These are phyloP conservation scores for Coelopa pilipes DNA, from an alignment of 2,888 invertebrate species.

Conservation along the genomic window DNA sequence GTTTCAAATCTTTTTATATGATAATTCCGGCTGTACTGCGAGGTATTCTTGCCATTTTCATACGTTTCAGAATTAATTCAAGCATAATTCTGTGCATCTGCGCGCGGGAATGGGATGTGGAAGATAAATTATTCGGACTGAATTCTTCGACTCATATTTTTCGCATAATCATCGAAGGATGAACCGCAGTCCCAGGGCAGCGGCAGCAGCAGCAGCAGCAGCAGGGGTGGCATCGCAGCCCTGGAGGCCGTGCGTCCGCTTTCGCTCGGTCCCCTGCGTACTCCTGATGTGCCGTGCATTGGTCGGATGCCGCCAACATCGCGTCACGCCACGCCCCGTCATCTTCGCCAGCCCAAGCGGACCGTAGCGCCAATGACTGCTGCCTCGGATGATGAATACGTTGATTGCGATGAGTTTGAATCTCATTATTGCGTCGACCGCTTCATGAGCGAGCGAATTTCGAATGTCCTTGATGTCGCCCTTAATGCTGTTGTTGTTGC, in stretches of 20 bases:
- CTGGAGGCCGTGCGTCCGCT: no score
- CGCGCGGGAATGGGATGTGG: neutral
- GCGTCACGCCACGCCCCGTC: neutral
- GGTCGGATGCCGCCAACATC: neutral
- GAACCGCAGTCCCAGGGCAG: neutral
- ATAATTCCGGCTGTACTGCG: neutral
- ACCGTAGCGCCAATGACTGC: neutral
- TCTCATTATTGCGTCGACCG: constrained; percentile 26
- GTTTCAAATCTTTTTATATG: neutral
- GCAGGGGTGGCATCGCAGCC: no score
- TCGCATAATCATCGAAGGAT: constrained; percentile 32
- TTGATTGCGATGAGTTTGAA: constrained; percentile 32
- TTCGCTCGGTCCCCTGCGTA: no score
- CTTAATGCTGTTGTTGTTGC: no score
- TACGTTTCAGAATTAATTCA: neutral
- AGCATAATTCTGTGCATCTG: neutral
- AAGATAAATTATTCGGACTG: constrained; percentile 35
- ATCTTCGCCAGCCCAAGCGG: constrained; percentile 1
- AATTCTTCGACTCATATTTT: constrained; percentile 25
- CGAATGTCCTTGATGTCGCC: neutral
- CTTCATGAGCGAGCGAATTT: constrained; percentile 1
- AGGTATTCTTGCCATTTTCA: neutral
- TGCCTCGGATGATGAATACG: constrained; percentile 29
- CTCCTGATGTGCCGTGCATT: no score
- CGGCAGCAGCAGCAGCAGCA: no score